Base-by-base conservation (phyloP, 2,113 vertebrate species). In the Chloebia gouldiae region DNA sequence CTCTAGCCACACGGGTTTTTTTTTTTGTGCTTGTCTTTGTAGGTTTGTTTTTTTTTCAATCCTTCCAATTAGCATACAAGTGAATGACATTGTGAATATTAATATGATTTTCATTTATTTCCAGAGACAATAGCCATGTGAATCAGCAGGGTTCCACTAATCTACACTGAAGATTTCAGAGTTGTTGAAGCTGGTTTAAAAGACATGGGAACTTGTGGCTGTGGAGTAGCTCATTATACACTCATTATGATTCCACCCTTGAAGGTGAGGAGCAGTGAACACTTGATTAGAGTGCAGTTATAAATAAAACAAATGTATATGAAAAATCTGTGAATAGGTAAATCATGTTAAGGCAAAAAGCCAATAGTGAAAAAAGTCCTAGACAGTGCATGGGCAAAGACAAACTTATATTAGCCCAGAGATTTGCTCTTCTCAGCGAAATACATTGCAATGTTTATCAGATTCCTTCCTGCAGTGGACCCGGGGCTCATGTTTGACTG, bases 101-200 rank as follows among this genome's bases (percentile, higher is more conserved):
- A 91, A 82, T 82, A 66, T 54, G 47, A 94, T 89, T 94, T 94
- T 90, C 61, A 78, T 94, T 91, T 95, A 25, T 88, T 96, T 77
- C 68, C 53, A 85, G 66, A 77, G 87, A 94, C 93, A 90, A 81
- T 70, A 90, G 92, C 81, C 33, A 44, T 28, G 54, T 77, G 90
- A 80, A 86, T 70, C 92, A 92, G 93, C 56, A 82, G 85, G 94
- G 68, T 63, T 95, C 86, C 87, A 28, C 88, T 83, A 54, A 88
- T 86, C 59, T 88, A 3, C 3, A 0, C 54, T 30, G 57, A 95
- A 70, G 93, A 81, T 65, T 84, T 93, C 57, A 68, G 86, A 69
- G 59, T 2, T 73, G 71, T 44, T 77, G 78, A 45, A 82, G 78
- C 60, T 81, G 15, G 82, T 83, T 88, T 92, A 44, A 94, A 94